phyloP scores from a whole-genome alignment of 2,797 vertebrate genomes.

The Trematomus bernacchii region DNA sequence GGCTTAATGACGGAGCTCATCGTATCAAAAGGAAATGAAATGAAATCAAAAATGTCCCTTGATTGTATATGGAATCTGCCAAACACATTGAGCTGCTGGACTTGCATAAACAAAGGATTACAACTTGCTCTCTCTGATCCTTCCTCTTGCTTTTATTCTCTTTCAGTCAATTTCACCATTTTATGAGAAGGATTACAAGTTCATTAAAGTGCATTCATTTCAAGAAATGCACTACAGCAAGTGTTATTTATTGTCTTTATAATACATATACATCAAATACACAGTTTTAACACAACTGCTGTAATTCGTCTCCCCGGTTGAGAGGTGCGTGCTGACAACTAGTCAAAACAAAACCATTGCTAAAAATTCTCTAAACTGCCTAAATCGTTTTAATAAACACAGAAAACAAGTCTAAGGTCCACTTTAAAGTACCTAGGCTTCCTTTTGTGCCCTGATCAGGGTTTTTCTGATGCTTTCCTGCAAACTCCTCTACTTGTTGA shows the following conservation, averaged over 20 bases:
- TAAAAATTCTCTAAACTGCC: conserved; percentile 3
- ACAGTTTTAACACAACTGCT: background rate
- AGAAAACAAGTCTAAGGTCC: background rate
- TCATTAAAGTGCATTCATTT: conserved; percentile 52
- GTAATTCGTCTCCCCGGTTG: background rate
- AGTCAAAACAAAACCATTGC: conserved; percentile 10
- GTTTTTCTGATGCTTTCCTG: conserved; percentile 18
- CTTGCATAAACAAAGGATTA: conserved; percentile 53
- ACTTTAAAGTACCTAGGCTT: background rate
- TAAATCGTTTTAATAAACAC: conserved; percentile 21
- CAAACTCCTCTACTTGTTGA: conserved; percentile 12
- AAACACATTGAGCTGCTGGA: conserved; percentile 40
- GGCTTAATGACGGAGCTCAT: conserved; percentile 5
- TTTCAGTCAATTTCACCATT: background rate
- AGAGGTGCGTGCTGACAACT: conserved; percentile 7
- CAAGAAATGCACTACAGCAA: background rate
- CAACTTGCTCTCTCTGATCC: conserved; percentile 38
- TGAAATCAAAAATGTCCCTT: conserved; percentile 37
- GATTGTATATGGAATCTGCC: conserved; percentile 16
- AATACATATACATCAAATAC: background rate
- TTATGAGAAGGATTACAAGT: conserved; percentile 51
- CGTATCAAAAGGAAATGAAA: background rate
- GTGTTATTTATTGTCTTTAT: background rate
- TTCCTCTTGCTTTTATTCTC: conserved; percentile 13
- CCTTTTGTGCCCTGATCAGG: background rate